A percentile compares a stretch with the other conserved stretches of the same genome.
Conservation (phyloP, 2,113 vertebrate species). For the Antennarius striatus region DNA sequence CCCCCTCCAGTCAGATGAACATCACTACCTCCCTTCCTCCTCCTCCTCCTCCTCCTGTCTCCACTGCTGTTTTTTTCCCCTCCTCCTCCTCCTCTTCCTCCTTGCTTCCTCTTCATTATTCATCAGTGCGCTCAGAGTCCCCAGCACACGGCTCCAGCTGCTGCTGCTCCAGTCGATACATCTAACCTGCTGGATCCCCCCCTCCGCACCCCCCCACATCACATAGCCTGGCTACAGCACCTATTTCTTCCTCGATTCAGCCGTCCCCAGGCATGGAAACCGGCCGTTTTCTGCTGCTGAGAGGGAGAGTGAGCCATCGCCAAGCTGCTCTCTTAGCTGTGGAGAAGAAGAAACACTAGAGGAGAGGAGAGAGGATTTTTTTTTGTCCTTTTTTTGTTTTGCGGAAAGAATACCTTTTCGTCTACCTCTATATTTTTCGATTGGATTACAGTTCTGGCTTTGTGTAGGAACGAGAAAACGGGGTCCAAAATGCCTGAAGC, state of each 20-base stretch:
- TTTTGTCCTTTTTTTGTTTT: conserved; percentile 34
- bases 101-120: conserved; percentile 77
- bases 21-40: conserved; percentile 56
- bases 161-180: conserved; percentile 44
- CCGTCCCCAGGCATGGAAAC: conserved; percentile 62
- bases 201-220: conserved; percentile 29
- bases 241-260: not conserved
- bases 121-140: conserved; percentile 64
- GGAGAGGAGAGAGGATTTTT: conserved; percentile 58
- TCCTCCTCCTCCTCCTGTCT: conserved; percentile 51
- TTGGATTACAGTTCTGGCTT: conserved; percentile 79
- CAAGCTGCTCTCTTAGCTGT: conserved; percentile 53
- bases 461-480: conserved; percentile 74
- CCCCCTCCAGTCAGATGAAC: conserved; percentile 81
- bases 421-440: conserved; percentile 58
- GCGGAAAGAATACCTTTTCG: conserved; percentile 65
- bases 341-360: conserved; percentile 57
- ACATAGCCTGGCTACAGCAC: conserved; percentile 8
- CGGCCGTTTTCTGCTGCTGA: conserved; percentile 45
- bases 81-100: conserved; percentile 43
- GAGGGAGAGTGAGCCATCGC: conserved; percentile 41
- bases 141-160: conserved; percentile 62
- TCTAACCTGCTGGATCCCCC: conserved; percentile 45
- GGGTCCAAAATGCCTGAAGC: conserved; percentile 86
- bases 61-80: conserved; percentile 41